Percentiles rank a stretch among this genome's conserved stretches.
These are phyloP conservation scores for Sparidentex hasta DNA, from an alignment of 2,797 vertebrate species.

Conservation along the genomic window DNA sequence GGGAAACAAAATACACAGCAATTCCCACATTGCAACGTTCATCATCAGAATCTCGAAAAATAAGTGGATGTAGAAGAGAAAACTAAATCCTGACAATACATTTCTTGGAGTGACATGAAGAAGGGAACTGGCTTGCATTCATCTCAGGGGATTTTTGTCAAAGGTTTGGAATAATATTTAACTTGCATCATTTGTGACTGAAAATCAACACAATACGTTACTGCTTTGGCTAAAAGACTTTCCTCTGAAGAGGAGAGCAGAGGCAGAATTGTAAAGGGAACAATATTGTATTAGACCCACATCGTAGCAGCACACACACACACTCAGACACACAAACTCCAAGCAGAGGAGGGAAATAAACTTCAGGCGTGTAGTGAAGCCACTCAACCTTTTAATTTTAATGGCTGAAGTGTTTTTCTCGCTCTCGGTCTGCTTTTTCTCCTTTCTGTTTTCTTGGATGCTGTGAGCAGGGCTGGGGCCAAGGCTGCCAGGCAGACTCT, in stretches of 20 bases:
- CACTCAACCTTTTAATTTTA: slow-evolving; percentile 86
- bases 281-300: slow-evolving; percentile 16
- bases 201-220: not conserved
- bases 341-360: slow-evolving; percentile 67
- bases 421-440: slow-evolving; percentile 70
- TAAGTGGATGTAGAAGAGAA: not conserved
- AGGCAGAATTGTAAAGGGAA: slow-evolving; percentile 17
- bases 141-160: slow-evolving; percentile 1
- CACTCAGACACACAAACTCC: slow-evolving; percentile 55
- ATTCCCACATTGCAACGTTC: slow-evolving; percentile 12
- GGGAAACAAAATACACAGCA: slow-evolving; percentile 34
- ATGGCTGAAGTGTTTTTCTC: slow-evolving; percentile 80
- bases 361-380: slow-evolving; percentile 75
- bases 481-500: slow-evolving; percentile 84
- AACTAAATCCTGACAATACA: not conserved
- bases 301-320: slow-evolving; percentile 28
- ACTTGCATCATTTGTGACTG: not conserved
- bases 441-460: slow-evolving; percentile 84
- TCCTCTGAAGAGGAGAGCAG: slow-evolving; percentile 27
- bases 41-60: not conserved
- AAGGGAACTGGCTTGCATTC: not conserved
- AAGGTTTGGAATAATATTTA: not conserved
- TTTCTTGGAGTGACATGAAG: not conserved
- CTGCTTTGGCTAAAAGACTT: slow-evolving; percentile 11
- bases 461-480: slow-evolving; percentile 75